Evolutionary conservation across 2,797 vertebrate genomes (phyloP), one percentile per base, ranked within the genome.

Genomic region (Moxostoma hubbsi): DNA sequence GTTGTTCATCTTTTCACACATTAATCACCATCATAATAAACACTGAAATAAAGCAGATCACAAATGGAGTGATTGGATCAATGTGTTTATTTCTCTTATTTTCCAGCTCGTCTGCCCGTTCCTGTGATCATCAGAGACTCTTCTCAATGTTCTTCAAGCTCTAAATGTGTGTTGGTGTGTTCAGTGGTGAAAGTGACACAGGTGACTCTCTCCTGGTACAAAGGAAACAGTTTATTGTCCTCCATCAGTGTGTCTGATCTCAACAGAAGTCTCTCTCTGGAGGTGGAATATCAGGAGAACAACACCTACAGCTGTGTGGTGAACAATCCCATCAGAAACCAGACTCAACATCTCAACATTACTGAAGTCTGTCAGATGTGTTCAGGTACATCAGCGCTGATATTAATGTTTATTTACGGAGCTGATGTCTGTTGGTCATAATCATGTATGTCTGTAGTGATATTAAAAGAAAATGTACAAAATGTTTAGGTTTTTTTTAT

Each of bases 131-230:
- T 3, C 24, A 24, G 2, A 2, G 2, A 24, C 24, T 24, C 24
- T 24, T 24, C 24, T 1, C 24, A 1, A 24, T 24, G 2, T 24
- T 24, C 24, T 24, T 24, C 24, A 24, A 24, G 24, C 24, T 24
- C 1, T 24, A 24, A 24, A 24, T 24, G 24, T 24, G 1, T 24
- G 24, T 24, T 24, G 24, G 24, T 24, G 24, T 24, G 24, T 24
- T 24, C 24, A 24, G 24, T 24, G n/a, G n/a, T n/a, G n/a, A n/a
- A n/a, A n/a, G n/a, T n/a, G n/a, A n/a, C n/a, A n/a, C n/a, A n/a
- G n/a, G 24, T 45, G 67, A 70, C 51, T 45, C 67, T 70, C 51
- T 70, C 67, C 50, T 69, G 50, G 50, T 54, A n/a, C 49, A 69
- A 69, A 67, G 15, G 2, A 24, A 24, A 24, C 24, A 24, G 24